A percentile compares a stretch with the other conserved stretches of the same genome.
Conservation (phyloP, 2,888 invertebrate genomes). For the Callyntrura guangdongensis region DNA sequence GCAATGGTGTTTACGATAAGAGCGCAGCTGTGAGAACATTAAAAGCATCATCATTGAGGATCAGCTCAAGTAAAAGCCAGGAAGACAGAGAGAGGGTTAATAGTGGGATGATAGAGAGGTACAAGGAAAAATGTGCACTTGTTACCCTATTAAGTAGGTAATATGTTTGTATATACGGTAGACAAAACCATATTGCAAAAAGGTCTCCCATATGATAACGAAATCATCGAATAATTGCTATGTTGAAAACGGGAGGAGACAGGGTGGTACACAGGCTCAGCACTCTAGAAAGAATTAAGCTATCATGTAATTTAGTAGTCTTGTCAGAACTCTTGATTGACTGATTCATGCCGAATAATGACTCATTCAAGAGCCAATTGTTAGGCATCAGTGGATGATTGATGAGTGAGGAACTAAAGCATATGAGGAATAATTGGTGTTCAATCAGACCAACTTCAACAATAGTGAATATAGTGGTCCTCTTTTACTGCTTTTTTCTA, state of each 20-base stretch:
- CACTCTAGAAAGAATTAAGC: slow-evolving; percentile 48
- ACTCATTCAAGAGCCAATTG: slow-evolving; percentile 72
- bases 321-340: slow-evolving; percentile 75
- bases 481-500: background rate
- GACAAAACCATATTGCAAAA: slow-evolving; percentile 72
- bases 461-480: slow-evolving; percentile 18
- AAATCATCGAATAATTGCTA: slow-evolving; percentile 67
- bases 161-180: background rate
- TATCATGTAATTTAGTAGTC: slow-evolving; percentile 75
- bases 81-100: background rate
- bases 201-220: slow-evolving; percentile 59
- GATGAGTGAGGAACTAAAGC: slow-evolving; percentile 63
- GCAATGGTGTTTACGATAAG: slow-evolving; percentile 43
- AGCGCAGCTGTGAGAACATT: slow-evolving; percentile 65
- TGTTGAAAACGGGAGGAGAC: slow-evolving; percentile 73
- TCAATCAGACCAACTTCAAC: slow-evolving; percentile 23
- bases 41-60: slow-evolving; percentile 30
- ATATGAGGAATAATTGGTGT: slow-evolving; percentile 33
- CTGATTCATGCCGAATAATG: slow-evolving; percentile 76
- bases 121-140: slow-evolving; percentile 7
- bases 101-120: slow-evolving; percentile 10
- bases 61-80: background rate
- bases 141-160: slow-evolving; percentile 17
- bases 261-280: slow-evolving; percentile 60
- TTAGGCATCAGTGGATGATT: slow-evolving; percentile 63